A percentile compares a stretch with the other conserved stretches of the same genome.
Evolutionary conservation across 2,888 invertebrate species (phyloP).

Genomic region (Chrysodeixis includens): DNA sequence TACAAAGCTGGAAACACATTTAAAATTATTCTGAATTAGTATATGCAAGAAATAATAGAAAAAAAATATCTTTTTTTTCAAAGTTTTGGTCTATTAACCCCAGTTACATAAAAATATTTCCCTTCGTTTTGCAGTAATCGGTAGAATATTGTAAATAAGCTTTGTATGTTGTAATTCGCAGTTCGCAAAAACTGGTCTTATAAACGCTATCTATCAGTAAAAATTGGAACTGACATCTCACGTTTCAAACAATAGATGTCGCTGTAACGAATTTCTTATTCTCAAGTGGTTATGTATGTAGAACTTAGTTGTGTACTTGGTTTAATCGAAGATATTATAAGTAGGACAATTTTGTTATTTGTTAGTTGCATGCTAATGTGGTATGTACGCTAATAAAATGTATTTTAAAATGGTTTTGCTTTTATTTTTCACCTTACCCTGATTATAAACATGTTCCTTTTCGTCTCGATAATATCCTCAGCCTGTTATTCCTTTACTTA

Average conservation of each 20-base stretch:
- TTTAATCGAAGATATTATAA: constrained; percentile 61
- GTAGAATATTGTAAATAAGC: constrained; percentile 20
- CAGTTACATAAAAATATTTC: not conserved
- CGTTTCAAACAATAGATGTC: constrained; percentile 38
- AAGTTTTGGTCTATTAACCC: not conserved
- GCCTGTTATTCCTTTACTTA: no score
- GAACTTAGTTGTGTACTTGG: constrained; percentile 41
- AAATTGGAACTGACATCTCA: constrained; percentile 13
- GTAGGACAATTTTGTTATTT: constrained; percentile 82
- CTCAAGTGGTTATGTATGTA: constrained; percentile 16
- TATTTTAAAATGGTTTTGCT: constrained; percentile 57
- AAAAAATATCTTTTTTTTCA: no score
- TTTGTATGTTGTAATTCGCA: constrained; percentile 9
- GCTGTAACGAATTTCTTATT: constrained; percentile 29
- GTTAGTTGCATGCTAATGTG: constrained; percentile 73
- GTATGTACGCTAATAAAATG: constrained; percentile 74
- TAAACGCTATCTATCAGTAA: constrained; percentile 34
- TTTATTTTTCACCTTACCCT: constrained; percentile 19
- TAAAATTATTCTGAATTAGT: no score
- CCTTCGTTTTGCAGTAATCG: constrained; percentile 1
- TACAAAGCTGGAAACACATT: no score
- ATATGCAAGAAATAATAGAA: no score
- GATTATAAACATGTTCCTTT: not conserved
- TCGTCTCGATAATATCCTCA: no score
- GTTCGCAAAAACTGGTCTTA: not conserved